Evolutionary conservation across 2,113 vertebrate genomes (phyloP), one percentile per base, ranked within the genome.

Genomic region (Daphoenositta chrysoptera): DNA sequence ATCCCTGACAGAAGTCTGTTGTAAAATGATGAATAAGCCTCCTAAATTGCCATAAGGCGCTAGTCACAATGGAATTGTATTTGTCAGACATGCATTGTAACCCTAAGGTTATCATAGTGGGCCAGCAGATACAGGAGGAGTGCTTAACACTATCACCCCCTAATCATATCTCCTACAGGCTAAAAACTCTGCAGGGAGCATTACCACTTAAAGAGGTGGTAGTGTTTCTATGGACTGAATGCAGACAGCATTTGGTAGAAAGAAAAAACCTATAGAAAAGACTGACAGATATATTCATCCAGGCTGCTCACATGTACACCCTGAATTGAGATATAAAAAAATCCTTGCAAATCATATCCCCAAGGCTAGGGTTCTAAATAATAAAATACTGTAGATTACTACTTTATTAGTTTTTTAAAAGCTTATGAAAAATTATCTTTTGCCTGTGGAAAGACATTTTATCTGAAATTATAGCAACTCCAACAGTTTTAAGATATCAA

Each of bases 1-100:
- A 97, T 97, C 97, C 96, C 96, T 95, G 89, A 97, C 98, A 98
- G 93, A 97, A 94, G 95, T 94, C 97, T 97, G 93, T 97, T 98
- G 97, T 98, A 97, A 98, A 97, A 98, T 97, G 98, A 98, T 98
- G 98, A 98, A 98, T 98, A 98, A 98, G 97, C 97, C 63, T 75
- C 96, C 98, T 97, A 97, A 92, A 89, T 97, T 83, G 89, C 97
- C 97, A 97, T 98, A 97, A 98, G 98, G 98, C 96, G 76, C 97
- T 95, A 96, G 98, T 97, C 98, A 98, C 98, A 97, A 98, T 95
- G 96, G 98, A 98, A 97, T 98, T 96, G 78, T 94, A 97, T 98
- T 97, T 98, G 98, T 98, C 98, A 98, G 98, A 98, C 98, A 97
- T 92, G 97, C 95, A 97, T 97, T 97, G 97, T 98, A 97, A 98